Evolutionary conservation across 2,113 vertebrate species (phyloP).

Genomic region (Caretta caretta): DNA sequence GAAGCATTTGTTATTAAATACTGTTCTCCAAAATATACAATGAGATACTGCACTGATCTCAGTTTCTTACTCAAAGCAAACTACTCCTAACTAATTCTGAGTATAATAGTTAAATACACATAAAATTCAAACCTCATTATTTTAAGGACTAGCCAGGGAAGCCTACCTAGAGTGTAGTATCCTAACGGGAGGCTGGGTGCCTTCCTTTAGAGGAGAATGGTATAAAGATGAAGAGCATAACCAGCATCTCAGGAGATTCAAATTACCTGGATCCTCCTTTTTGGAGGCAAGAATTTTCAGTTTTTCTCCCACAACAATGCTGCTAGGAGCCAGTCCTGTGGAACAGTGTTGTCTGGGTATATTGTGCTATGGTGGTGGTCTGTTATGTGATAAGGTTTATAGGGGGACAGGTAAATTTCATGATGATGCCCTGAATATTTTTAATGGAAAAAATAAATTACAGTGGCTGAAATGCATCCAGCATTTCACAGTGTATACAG

Average conservation of each 20-base stretch:
- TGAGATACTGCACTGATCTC: background rate
- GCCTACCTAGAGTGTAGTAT: background rate
- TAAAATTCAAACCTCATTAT: background rate
- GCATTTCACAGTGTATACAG: accelerated
- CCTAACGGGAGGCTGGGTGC: accelerated
- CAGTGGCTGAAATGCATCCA: accelerated
- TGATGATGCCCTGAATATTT: background rate
- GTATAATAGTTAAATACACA: background rate
- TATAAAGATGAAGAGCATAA: background rate
- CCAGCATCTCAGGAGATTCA: accelerated
- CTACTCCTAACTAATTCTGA: background rate
- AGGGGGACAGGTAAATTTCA: no score
- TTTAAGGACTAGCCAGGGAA: background rate
- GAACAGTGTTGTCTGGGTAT: background rate
- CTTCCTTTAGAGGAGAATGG: background rate
- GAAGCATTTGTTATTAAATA: background rate
- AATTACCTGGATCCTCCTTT: background rate
- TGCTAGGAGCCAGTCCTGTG: background rate
- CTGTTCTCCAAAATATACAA: background rate
- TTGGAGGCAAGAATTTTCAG: background rate
- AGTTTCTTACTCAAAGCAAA: background rate
- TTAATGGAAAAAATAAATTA: background rate
- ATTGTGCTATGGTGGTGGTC: background rate
- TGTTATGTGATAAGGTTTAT: background rate
- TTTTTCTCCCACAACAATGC: background rate